These are phyloP conservation scores for Agriopis leucophaearia DNA, from an alignment of 2,888 invertebrate genomes.

Conservation along the genomic window DNA sequence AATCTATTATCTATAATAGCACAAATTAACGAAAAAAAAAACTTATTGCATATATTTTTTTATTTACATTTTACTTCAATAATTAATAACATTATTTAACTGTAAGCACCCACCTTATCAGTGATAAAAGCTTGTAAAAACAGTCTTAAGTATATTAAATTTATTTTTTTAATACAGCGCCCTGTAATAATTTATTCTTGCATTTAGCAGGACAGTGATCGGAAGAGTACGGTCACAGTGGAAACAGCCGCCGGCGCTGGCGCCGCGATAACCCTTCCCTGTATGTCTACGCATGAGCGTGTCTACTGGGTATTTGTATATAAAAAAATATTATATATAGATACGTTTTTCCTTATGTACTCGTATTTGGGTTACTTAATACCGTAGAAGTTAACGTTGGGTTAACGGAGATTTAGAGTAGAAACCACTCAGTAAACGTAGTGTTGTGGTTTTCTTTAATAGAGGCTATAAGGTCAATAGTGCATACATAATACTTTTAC, in stretches of 20 bases:
- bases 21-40: no score
- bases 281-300: slow-evolving; percentile 4
- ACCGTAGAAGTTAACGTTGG: background rate
- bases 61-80: no score
- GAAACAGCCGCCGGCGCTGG: slow-evolving; percentile 53
- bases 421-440: background rate
- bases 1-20: no score
- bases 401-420: background rate
- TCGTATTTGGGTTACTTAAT: slow-evolving; percentile 1
- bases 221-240: slow-evolving; percentile 38
- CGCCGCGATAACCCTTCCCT: slow-evolving; percentile 51
- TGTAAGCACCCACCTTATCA: no score
- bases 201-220: slow-evolving; percentile 30
- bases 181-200: slow-evolving; percentile 18
- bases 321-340: slow-evolving; percentile 3
- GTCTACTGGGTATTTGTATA: slow-evolving; percentile 9
- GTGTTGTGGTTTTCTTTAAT: no score
- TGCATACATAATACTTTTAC: no score
- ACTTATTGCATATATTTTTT: no score
- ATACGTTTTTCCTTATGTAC: slow-evolving; percentile 1
- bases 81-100: no score
- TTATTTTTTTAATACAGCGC: background rate
- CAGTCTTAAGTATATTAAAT: background rate
- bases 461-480: no score
- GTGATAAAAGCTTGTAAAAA: background rate